Evolutionary conservation across 2,797 vertebrate species (phyloP).

Genomic region (Synaphobranchus kaupii): DNA sequence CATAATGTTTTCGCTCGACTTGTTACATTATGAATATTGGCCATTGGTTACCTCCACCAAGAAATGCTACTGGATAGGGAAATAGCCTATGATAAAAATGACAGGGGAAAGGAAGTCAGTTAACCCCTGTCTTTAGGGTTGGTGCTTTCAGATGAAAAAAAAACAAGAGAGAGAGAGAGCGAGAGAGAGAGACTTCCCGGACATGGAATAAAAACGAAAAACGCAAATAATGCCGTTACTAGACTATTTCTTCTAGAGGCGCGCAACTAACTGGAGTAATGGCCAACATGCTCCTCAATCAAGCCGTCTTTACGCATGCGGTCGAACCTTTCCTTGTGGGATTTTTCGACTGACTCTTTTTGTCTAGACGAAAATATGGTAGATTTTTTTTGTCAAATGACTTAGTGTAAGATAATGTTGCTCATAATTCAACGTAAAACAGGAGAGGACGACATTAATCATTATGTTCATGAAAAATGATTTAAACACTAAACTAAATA

Average conservation of each 20-base stretch:
- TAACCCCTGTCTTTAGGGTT: slow-evolving; percentile 6
- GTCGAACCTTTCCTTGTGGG: background rate
- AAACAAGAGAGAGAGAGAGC: background rate
- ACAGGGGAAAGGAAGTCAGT: slow-evolving; percentile 53
- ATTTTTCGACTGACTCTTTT: background rate
- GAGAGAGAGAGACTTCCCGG: slow-evolving; percentile 64
- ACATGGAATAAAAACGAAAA: slow-evolving; percentile 60
- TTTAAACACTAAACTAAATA: background rate
- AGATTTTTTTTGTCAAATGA: background rate
- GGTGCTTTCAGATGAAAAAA: slow-evolving; percentile 23
- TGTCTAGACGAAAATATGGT: background rate
- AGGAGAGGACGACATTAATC: background rate
- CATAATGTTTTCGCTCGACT: background rate
- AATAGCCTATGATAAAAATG: slow-evolving; percentile 25
- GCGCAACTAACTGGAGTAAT: background rate
- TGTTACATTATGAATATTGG: background rate
- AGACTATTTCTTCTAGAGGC: slow-evolving; percentile 9
- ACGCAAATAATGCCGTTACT: slow-evolving; percentile 37
- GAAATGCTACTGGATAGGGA: background rate
- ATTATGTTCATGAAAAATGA: background rate
- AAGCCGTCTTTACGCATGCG: background rate
- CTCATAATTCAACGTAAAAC: background rate
- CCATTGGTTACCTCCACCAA: background rate
- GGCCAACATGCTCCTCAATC: background rate
- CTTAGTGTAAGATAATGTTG: background rate